Evolutionary conservation across 2,113 vertebrate genomes (phyloP).

Genomic region (Stegostoma tigrinum): DNA sequence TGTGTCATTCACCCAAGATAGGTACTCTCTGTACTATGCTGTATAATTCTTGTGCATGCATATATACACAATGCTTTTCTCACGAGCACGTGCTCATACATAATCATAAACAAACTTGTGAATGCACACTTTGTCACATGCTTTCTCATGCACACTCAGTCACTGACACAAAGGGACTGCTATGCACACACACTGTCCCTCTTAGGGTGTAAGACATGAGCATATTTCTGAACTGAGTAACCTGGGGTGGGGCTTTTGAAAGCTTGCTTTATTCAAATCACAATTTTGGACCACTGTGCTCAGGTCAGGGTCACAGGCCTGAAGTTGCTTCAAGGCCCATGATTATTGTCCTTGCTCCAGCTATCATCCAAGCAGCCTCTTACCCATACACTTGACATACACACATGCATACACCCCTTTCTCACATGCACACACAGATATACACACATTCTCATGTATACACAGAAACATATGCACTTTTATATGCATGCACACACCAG

Average conservation of each 20-base stretch:
- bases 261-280: no score
- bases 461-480: no score
- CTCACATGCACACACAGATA: not conserved
- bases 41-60: not conserved
- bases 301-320: no score
- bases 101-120: not conserved
- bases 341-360: no score
- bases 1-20: not conserved
- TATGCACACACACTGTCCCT: not conserved
- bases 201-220: no score
- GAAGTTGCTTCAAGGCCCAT: no score
- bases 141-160: not conserved
- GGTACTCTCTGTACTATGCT: not conserved
- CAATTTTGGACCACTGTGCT: no score
- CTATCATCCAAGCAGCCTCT: no score
- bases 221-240: no score
- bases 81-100: not conserved
- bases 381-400: not conserved
- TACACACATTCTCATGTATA: not conserved
- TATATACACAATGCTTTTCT: not conserved
- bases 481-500: not conserved
- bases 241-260: no score
- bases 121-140: not conserved
- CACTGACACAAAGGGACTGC: not conserved
- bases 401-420: not conserved